These are phyloP conservation scores for Plutella xylostella DNA, from an alignment of 2,888 invertebrate species.

Conservation along the genomic window DNA sequence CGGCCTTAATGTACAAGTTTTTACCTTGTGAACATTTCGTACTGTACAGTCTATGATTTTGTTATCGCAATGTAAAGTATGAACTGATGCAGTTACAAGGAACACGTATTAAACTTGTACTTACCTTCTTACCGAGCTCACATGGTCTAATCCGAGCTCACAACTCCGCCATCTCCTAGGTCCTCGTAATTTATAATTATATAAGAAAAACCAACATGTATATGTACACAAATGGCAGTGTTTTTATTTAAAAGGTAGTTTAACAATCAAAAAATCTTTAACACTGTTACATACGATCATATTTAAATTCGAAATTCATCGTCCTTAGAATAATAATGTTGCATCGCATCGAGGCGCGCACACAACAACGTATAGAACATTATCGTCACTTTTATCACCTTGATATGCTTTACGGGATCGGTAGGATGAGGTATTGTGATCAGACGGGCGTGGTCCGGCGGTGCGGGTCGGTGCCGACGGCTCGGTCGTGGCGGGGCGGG, in stretches of 20 bases:
- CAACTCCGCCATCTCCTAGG: too few species aligned
- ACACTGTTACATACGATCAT: slow-evolving; percentile 31
- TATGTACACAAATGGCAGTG: slow-evolving; percentile 65
- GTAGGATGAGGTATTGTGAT: slow-evolving; percentile 33
- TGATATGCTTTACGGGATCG: slow-evolving; percentile 51
- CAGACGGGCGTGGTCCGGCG: slow-evolving; percentile 72
- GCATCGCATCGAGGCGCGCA: too few species aligned
- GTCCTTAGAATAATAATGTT: neutral
- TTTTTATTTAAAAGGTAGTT: slow-evolving; percentile 55
- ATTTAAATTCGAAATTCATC: slow-evolving; percentile 55
- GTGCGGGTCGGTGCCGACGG: slow-evolving; percentile 65
- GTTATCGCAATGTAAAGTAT: too few species aligned
- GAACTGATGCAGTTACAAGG: too few species aligned
- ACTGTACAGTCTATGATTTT: too few species aligned
- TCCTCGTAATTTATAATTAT: too few species aligned
- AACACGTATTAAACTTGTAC: too few species aligned
- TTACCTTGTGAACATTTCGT: too few species aligned
- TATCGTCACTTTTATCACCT: slow-evolving; percentile 53
- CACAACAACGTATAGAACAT: slow-evolving; percentile 40
- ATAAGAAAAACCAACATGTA: too few species aligned
- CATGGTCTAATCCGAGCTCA: too few species aligned
- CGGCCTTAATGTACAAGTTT: too few species aligned
- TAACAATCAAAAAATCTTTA: slow-evolving; percentile 51
- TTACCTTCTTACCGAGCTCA: too few species aligned
- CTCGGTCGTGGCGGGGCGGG: slow-evolving; percentile 50